A percentile compares a stretch with the other conserved stretches of the same genome.
Conservation (phyloP, 2,797 vertebrate species). For the Poecilia velifera region DNA sequence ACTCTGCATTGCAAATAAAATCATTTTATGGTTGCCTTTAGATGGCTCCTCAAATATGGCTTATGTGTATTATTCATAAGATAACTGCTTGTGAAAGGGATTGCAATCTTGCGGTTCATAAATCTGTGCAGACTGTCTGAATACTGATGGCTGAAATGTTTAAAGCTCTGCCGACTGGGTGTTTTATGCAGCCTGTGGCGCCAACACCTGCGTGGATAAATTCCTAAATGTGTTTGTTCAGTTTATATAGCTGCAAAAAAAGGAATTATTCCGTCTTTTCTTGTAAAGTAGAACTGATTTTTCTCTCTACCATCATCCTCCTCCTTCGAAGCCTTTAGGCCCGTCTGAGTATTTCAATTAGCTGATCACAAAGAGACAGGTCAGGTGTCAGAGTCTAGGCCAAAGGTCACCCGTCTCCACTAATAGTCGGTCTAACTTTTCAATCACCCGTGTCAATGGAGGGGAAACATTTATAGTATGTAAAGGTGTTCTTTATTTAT, state of each 20-base stretch:
- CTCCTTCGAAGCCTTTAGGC: slow-evolving; percentile 48
- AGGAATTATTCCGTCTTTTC: slow-evolving; percentile 49
- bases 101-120: slow-evolving; percentile 59
- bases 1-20: slow-evolving; percentile 65
- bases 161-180: slow-evolving; percentile 53
- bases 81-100: slow-evolving; percentile 69
- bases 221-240: slow-evolving; percentile 30
- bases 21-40: slow-evolving; percentile 64
- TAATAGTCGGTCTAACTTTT: slow-evolving; percentile 38
- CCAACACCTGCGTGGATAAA: slow-evolving; percentile 49
- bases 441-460: slow-evolving; percentile 34
- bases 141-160: slow-evolving; percentile 55
- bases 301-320: slow-evolving; percentile 36
- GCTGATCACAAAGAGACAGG: slow-evolving; percentile 69
- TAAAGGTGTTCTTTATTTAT: slow-evolving; percentile 9
- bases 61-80: slow-evolving; percentile 72
- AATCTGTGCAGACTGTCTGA: slow-evolving; percentile 56
- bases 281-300: slow-evolving; percentile 24
- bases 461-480: slow-evolving; percentile 11
- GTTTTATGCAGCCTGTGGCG: slow-evolving; percentile 57
- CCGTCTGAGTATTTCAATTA: slow-evolving; percentile 63
- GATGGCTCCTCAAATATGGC: slow-evolving; percentile 70
- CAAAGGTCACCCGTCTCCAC: slow-evolving; percentile 59
- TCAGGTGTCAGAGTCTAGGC: slow-evolving; percentile 64
- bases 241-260: slow-evolving; percentile 50